A percentile compares a stretch with the other conserved stretches of the same genome.
These are phyloP conservation scores for Callorhinus ursinus DNA, from an alignment of 2,113 vertebrate species.

Conservation along the genomic window DNA sequence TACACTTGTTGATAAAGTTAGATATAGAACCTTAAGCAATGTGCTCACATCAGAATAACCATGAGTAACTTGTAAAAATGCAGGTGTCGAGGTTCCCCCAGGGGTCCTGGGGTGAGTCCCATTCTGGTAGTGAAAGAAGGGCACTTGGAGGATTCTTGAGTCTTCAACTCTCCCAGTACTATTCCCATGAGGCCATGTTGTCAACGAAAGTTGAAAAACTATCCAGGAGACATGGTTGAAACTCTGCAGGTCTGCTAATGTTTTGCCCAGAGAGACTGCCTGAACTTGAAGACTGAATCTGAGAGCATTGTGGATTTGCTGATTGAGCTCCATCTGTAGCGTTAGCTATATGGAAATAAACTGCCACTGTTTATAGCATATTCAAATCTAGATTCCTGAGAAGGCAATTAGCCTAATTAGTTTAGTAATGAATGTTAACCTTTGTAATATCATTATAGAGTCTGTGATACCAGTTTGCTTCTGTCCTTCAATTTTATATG, in stretches of 20 bases:
- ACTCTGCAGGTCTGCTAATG: neutral
- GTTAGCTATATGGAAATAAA: slow-evolving; percentile 1
- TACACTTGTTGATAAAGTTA: neutral
- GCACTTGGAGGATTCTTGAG: neutral
- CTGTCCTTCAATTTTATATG: slow-evolving; percentile 41
- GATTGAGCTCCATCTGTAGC: neutral
- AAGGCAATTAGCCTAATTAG: slow-evolving; percentile 67
- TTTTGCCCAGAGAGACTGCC: slow-evolving; percentile 10
- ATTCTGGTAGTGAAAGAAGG: neutral
- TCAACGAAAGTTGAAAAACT: neutral
- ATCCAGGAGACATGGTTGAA: neutral
- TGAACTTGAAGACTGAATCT: slow-evolving; percentile 31
- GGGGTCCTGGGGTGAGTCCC: neutral
- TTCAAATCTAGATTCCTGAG: slow-evolving; percentile 51
- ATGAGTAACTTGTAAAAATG: neutral
- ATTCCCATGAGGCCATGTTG: neutral
- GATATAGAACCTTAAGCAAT: neutral
- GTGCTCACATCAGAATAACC: neutral
- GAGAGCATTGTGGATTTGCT: slow-evolving; percentile 19
- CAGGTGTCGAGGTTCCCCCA: neutral
- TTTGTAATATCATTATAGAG: slow-evolving; percentile 46
- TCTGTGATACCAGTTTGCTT: slow-evolving; percentile 6
- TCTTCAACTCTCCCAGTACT: neutral
- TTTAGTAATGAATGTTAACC: slow-evolving; percentile 50
- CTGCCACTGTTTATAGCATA: neutral